These are phyloP conservation scores for Drosophila gunungcola DNA, from an alignment of 1,140 invertebrate genomes.

Conservation along the genomic window DNA sequence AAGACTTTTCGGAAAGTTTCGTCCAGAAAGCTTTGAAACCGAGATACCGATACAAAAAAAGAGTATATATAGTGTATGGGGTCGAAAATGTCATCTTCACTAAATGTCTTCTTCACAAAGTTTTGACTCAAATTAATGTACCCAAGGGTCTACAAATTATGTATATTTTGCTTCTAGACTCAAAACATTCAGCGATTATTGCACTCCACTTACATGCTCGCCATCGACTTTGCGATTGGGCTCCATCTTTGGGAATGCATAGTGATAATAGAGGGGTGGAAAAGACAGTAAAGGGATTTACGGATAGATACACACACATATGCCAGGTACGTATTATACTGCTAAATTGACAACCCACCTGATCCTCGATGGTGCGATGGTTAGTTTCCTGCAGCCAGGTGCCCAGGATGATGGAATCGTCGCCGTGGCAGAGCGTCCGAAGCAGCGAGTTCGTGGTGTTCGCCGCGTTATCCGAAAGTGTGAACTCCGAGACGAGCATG, in stretches of 20 bases:
- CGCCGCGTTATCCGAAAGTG: slow-evolving; percentile 96
- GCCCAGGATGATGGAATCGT: slow-evolving; percentile 94
- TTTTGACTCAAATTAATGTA: too few relatives aligned
- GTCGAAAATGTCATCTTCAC: too few relatives aligned
- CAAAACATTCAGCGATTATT: background rate
- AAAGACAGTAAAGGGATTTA: slow-evolving; percentile 26
- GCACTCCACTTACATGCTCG: slow-evolving; percentile 89
- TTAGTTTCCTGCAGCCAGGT: slow-evolving; percentile 97
- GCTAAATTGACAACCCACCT: slow-evolving; percentile 87
- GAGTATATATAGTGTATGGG: too few relatives aligned
- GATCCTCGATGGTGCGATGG: slow-evolving; percentile 98
- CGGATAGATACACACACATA: slow-evolving; percentile 12
- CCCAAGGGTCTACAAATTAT: too few relatives aligned
- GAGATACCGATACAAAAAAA: too few relatives aligned
- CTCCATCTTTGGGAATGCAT: slow-evolving; percentile 87
- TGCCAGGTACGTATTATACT: background rate
- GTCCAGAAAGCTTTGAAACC: too few relatives aligned
- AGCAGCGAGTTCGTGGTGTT: slow-evolving; percentile 97
- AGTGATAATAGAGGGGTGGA: slow-evolving; percentile 31
- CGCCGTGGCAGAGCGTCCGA: slow-evolving; percentile 94
- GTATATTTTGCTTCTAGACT: too few relatives aligned
- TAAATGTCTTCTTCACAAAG: too few relatives aligned
- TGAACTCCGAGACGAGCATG: slow-evolving; percentile 98
- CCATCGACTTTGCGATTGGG: slow-evolving; percentile 89
- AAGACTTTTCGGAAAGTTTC: too few relatives aligned